phyloP scores from a whole-genome alignment of 2,888 invertebrate genomes.

The Tenthredo mesomela region DNA sequence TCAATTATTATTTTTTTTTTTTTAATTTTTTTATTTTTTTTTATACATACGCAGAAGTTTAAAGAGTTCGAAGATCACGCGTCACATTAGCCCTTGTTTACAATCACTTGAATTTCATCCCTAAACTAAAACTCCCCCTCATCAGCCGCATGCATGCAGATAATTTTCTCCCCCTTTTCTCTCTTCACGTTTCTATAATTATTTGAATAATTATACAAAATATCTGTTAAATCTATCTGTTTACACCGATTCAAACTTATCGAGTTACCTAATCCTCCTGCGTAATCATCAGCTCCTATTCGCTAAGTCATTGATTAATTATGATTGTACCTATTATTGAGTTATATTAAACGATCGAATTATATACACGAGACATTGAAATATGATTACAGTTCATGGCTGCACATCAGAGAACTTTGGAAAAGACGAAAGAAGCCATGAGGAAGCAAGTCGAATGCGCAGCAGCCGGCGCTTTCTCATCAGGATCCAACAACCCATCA shows the following conservation, averaged over 20 bases:
- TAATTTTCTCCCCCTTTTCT: neutral
- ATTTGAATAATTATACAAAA: neutral
- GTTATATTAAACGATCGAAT: neutral
- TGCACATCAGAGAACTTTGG: conserved; percentile 69
- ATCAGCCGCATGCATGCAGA: neutral
- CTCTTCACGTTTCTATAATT: neutral
- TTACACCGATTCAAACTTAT: neutral
- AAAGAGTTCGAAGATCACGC: neutral
- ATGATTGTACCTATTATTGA: neutral
- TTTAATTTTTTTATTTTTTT: neutral
- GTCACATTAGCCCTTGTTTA: conserved; percentile 14
- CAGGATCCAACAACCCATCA: conserved; percentile 56
- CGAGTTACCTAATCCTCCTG: neutral
- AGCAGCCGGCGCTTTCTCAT: conserved; percentile 61
- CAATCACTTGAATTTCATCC: conserved; percentile 31
- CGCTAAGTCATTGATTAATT: neutral
- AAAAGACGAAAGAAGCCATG: conserved; percentile 71
- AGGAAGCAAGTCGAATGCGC: conserved; percentile 70
- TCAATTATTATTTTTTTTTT: neutral
- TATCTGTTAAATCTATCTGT: neutral
- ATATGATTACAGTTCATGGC: conserved; percentile 66
- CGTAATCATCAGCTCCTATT: too few species aligned
- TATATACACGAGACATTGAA: neutral
- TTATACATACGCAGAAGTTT: neutral
- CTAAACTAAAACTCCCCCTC: neutral